phyloP scores from a whole-genome alignment of 1,140 invertebrate species.

The Ooceraea biroi region DNA sequence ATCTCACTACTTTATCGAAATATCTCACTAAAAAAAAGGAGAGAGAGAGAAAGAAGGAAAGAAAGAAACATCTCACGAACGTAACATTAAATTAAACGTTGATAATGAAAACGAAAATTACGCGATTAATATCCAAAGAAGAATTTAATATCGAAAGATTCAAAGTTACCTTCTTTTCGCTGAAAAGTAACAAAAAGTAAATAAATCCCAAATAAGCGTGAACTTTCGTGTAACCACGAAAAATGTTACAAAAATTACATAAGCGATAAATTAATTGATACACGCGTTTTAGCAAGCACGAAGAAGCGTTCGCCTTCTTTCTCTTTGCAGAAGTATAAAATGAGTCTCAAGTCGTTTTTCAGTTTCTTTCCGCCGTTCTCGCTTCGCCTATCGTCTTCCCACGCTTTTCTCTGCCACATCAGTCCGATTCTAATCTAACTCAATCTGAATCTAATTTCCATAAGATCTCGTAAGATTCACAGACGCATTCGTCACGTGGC shows the following conservation, averaged over 20 bases:
- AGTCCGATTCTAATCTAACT: not conserved
- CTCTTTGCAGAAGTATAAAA: conserved; percentile 6
- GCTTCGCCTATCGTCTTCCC: not conserved
- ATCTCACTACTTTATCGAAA: not conserved
- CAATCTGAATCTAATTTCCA: conserved; percentile 1
- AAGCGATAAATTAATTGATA: not conserved
- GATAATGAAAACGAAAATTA: conserved; percentile 26
- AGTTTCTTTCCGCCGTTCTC: not conserved
- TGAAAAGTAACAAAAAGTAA: no score
- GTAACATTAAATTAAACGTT: conserved; percentile 6
- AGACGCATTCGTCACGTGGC: conserved; percentile 4
- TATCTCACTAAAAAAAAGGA: not conserved
- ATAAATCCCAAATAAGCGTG: no score
- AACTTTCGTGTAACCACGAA: no score
- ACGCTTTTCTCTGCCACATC: not conserved
- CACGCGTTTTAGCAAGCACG: not conserved
- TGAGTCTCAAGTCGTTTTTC: not conserved
- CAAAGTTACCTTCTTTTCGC: not conserved
- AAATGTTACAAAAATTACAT: no score
- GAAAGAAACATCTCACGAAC: conserved; percentile 29
- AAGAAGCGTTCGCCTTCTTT: not conserved
- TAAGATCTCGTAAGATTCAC: conserved; percentile 37
- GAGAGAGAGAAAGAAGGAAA: not conserved
- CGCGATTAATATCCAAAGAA: not conserved
- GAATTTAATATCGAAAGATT: not conserved